Base-by-base conservation (phyloP, 1,140 invertebrate genomes). In the Triops cancriformis region DNA sequence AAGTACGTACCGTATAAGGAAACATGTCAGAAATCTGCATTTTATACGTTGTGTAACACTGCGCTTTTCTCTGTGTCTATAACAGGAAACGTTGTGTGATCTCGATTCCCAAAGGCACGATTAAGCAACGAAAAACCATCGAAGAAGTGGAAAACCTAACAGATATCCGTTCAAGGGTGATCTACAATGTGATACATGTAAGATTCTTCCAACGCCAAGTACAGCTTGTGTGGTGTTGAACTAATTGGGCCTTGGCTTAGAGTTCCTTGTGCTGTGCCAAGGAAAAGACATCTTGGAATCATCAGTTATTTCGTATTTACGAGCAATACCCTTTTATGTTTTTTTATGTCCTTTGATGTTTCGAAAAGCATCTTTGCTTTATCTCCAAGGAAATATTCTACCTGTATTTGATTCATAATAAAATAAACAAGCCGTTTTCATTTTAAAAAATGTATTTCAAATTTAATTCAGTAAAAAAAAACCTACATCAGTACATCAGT, bases 301-400 rank as follows among this genome's bases (percentile, higher is more conserved):
- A 89, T 80, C 89, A 91, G 43, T 82, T 92, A n/a, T 91, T 90
- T 79, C 87, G 88, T 80, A 87, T 92, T 31, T 92, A 91, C 80
- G 90, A 92, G 79, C 87, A 90, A 79, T 92, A 90, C 84, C 87
- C 89, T n/a, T n/a, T n/a, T n/a, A n/a, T n/a, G n/a, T n/a, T n/a
- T n/a, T n/a, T n/a, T n/a, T n/a, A n/a, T n/a, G n/a, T n/a, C n/a
- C n/a, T n/a, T n/a, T n/a, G n/a, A n/a, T n/a, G n/a, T n/a, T n/a
- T n/a, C n/a, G n/a, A n/a, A n/a, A n/a, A n/a, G n/a, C n/a, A n/a
- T n/a, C n/a, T n/a, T n/a, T n/a, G n/a, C n/a, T n/a, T n/a, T n/a
- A n/a, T n/a, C n/a, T n/a, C n/a, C n/a, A n/a, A n/a, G n/a, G n/a
- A n/a, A n/a, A n/a, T n/a, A n/a, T n/a, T n/a, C n/a, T n/a, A n/a